Conservation (phyloP, 2,113 vertebrate genomes). For the Mustela nigripes region DNA sequence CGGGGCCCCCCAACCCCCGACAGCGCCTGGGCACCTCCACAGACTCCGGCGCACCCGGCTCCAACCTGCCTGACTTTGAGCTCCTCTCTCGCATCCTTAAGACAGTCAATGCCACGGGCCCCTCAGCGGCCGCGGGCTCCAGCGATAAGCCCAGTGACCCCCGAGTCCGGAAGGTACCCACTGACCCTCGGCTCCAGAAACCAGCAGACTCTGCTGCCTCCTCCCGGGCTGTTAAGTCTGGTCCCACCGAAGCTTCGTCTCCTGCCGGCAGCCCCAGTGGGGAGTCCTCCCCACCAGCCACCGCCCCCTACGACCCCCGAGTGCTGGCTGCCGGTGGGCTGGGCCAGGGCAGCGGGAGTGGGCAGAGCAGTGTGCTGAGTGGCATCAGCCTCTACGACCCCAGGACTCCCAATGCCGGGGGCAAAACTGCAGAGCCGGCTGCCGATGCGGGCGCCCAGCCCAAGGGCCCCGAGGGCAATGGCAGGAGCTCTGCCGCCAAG, state of each 20-base stretch:
- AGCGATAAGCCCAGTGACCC: slow-evolving; percentile 93
- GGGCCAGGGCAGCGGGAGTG: slow-evolving; percentile 84
- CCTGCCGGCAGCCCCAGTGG: slow-evolving; percentile 73
- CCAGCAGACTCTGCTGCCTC: not conserved
- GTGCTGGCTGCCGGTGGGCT: slow-evolving; percentile 91
- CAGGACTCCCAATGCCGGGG: slow-evolving; percentile 88
- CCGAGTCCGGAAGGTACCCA: slow-evolving; percentile 89
- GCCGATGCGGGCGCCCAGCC: slow-evolving; percentile 71
- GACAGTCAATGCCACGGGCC: slow-evolving; percentile 89
- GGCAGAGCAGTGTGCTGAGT: slow-evolving; percentile 94
- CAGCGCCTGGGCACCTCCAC: slow-evolving; percentile 72
- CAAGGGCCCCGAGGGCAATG: slow-evolving; percentile 75
- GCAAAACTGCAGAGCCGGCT: slow-evolving; percentile 63
- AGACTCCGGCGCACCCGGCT: slow-evolving; percentile 45
- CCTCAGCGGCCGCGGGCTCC: slow-evolving; percentile 76
- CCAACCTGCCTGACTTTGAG: slow-evolving; percentile 93
- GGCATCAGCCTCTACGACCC: slow-evolving; percentile 96
- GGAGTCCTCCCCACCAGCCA: slow-evolving; percentile 84
- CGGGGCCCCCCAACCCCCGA: slow-evolving; percentile 79
- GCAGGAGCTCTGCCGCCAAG: slow-evolving; percentile 81
- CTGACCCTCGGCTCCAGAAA: slow-evolving; percentile 92
- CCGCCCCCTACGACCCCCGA: slow-evolving; percentile 94
- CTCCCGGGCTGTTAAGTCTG: slow-evolving; percentile 80
- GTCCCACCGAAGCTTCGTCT: slow-evolving; percentile 74
- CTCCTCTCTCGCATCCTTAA: slow-evolving; percentile 95